Percentiles rank a stretch among this genome's conserved stretches.
phyloP scores from a whole-genome alignment of 2,113 vertebrate genomes.

The Microtus pennsylvanicus region DNA sequence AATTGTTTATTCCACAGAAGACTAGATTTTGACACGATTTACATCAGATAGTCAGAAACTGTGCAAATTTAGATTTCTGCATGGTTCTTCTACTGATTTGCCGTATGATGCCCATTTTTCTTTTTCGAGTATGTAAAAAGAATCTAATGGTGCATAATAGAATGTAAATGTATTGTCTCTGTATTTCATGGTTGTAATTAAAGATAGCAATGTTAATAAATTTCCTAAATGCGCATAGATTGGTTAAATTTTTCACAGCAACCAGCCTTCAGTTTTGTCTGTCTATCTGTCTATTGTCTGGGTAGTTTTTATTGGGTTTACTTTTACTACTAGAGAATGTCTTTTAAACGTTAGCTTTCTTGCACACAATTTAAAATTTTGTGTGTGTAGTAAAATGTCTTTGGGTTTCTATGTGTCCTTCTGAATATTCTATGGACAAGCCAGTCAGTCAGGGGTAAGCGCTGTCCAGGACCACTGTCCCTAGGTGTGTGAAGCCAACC shows the following conservation, averaged over 20 bases:
- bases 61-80: constrained; percentile 21
- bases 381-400: background rate
- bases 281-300: background rate
- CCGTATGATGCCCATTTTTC: constrained; percentile 44
- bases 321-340: background rate
- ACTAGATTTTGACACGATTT: constrained; percentile 40
- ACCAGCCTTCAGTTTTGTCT: constrained; percentile 9
- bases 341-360: constrained; percentile 23
- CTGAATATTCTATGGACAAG: background rate
- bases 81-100: constrained; percentile 51
- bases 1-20: constrained; percentile 50
- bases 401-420: background rate
- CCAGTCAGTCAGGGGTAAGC: background rate
- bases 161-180: constrained; percentile 38
- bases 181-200: constrained; percentile 64
- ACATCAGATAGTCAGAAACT: background rate
- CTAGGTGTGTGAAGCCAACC: accelerated
- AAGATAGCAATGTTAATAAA: constrained; percentile 55
- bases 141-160: constrained; percentile 51
- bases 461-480: background rate
- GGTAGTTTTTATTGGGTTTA: background rate
- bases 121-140: background rate
- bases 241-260: constrained; percentile 46
- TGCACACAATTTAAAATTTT: background rate
- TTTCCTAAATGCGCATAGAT: constrained; percentile 14